A percentile compares a stretch with the other conserved stretches of the same genome.
These are phyloP conservation scores for Hesperophylax magnus DNA, from an alignment of 1,140 invertebrate species.

Conservation along the genomic window DNA sequence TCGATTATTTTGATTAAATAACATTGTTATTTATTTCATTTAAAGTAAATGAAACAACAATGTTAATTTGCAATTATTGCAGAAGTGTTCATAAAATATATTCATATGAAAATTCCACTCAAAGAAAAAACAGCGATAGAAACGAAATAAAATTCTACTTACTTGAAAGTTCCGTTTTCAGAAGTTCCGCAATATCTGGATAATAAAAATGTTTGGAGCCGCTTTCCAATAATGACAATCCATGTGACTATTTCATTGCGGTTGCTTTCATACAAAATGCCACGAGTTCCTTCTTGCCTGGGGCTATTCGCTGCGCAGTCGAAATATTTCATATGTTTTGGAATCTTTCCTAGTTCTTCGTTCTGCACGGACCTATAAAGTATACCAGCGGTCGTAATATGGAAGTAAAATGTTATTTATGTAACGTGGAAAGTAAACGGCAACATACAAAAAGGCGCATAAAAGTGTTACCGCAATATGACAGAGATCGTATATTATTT, in stretches of 20 bases:
- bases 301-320: not conserved
- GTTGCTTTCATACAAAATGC: conserved; percentile 4
- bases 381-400: conserved; percentile 56
- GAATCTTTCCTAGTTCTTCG: conserved; percentile 50
- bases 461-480: conserved; percentile 59
- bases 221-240: not conserved
- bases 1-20: too few relatives aligned
- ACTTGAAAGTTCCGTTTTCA: not conserved
- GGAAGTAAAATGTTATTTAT: conserved; percentile 58
- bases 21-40: too few relatives aligned
- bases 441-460: conserved; percentile 57
- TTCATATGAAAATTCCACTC: too few relatives aligned
- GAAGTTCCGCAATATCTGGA: not conserved
- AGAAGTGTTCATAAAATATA: too few relatives aligned
- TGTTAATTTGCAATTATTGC: too few relatives aligned
- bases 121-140: too few relatives aligned
- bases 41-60: too few relatives aligned
- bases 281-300: not conserved
- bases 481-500: conserved; percentile 58
- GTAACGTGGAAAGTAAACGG: conserved; percentile 57
- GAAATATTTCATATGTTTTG: conserved; percentile 48
- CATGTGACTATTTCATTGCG: not conserved
- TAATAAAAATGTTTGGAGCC: not conserved
- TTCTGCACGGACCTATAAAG: conserved; percentile 54
- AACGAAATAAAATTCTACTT: not conserved